Base-by-base conservation (phyloP, 1,140 invertebrate species). In the Bathynomus jamesi region DNA sequence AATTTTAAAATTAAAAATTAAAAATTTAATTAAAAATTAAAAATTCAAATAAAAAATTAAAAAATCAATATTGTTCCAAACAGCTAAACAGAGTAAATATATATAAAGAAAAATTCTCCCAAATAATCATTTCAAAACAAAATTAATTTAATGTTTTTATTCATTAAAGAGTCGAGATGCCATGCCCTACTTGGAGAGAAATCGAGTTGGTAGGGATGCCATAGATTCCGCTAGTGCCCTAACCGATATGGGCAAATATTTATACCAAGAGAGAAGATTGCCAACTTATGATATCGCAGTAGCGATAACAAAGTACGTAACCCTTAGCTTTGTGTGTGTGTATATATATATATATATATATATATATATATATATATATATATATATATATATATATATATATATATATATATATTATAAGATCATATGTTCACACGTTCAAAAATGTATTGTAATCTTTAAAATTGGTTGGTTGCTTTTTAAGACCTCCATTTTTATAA, bases 171-270 rank as follows among this genome's bases (percentile, higher is more conserved):
- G 93, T 79, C 86, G 93, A 80, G 94, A 96, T 84, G 94, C 94
- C 65, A 96, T 94, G 30, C 94, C 94, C 68, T 96, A 96, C 83
- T 84, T 96, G 80, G 94, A 96, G 84, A 86, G 91, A 79, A 96
- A 96, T 84, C 87, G 94, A 69, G 92, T 96, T 28, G 93, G 93
- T 71, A 86, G 92, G 61, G 94, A 96, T 83, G 94, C 94, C 29
- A 94, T 96, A 32, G 94, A 96, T 82, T 95, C 93, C 5, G 94
- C 94, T 27, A 93, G 93, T 61, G 94, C 94, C 61, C 85, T 96
- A 40, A 96, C 94, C 65, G 94, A 96, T 83, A 94, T 96, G 92
- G 94, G 94, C 80, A 96, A 96, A 87, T 96, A 96, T 86, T 86
- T 96, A 79, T 96, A 95, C 86, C 88, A 93, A 81, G 94, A 96